These are phyloP conservation scores for Noctuana brunneofusca DNA, from an alignment of 2,888 invertebrate genomes.

Conservation along the genomic window DNA sequence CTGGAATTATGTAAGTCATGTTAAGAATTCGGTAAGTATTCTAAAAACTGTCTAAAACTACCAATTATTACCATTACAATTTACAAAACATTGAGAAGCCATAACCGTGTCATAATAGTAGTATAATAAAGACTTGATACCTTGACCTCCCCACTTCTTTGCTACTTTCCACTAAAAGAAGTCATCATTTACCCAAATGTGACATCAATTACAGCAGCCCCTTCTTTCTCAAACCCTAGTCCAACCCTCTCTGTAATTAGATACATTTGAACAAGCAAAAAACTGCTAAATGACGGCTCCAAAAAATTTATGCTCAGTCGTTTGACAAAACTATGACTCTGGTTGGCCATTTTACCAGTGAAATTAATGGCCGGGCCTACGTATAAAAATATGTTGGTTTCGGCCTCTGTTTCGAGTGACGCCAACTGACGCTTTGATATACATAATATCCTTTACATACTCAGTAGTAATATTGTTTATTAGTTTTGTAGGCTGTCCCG, in stretches of 20 bases:
- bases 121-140: too few relatives aligned
- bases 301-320: slow-evolving; percentile 54
- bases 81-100: too few relatives aligned
- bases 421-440: not conserved
- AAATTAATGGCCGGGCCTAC: slow-evolving; percentile 55
- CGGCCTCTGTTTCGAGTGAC: slow-evolving; percentile 5
- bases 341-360: slow-evolving; percentile 41
- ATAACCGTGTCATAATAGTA: too few relatives aligned
- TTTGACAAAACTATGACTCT: slow-evolving; percentile 57
- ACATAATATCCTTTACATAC: not conserved
- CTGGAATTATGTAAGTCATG: too few relatives aligned
- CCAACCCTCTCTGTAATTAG: not conserved
- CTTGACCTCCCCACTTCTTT: not conserved
- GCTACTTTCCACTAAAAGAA: too few relatives aligned
- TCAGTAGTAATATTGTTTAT: not conserved
- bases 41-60: too few relatives aligned
- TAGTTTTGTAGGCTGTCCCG: too few relatives aligned
- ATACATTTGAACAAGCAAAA: not conserved
- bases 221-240: not conserved
- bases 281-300: not conserved
- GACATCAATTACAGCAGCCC: not conserved
- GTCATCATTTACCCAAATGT: not conserved
- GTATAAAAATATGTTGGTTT: slow-evolving; percentile 40
- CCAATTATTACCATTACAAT: too few relatives aligned
- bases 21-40: too few relatives aligned